These are phyloP conservation scores for Monochamus saltuarius DNA, from an alignment of 1,140 invertebrate species.

Conservation along the genomic window DNA sequence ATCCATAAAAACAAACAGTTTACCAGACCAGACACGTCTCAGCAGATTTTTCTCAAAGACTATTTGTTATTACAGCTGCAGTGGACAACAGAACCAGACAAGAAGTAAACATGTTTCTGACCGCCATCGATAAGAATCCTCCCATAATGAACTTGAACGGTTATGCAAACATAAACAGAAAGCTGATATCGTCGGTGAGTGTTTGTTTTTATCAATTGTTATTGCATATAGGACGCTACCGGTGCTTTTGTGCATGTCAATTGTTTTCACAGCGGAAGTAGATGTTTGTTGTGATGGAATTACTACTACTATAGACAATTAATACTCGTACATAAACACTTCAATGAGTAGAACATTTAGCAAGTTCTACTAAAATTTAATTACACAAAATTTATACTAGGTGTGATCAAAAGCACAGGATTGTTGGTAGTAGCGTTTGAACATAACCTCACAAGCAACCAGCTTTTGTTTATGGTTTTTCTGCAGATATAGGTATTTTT, in stretches of 20 bases:
- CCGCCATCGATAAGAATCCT: conserved; percentile 69
- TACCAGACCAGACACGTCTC: not conserved
- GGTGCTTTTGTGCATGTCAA: not conserved
- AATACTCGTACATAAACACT: no score
- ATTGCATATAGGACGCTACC: not conserved
- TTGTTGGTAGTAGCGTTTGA: no score
- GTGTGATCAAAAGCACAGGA: no score
- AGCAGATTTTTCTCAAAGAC: not conserved
- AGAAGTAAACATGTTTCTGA: conserved; percentile 70
- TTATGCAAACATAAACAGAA: conserved; percentile 67
- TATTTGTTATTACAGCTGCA: conserved; percentile 41
- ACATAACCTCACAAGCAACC: no score
- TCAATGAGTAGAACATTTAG: no score
- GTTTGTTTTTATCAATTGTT: conserved; percentile 1
- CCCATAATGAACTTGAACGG: conserved; percentile 70
- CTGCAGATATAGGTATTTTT: no score
- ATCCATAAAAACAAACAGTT: not conserved
- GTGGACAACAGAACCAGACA: conserved; percentile 63
- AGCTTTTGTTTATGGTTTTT: no score
- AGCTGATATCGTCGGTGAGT: conserved; percentile 64
- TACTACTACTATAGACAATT: no score
- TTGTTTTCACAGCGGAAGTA: no score
- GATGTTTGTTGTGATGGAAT: no score
- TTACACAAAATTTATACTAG: no score
- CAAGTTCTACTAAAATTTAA: no score